A percentile compares a stretch with the other conserved stretches of the same genome.
phyloP scores from a whole-genome alignment of 2,113 vertebrate species.

The Tympanuchus pallidicinctus region DNA sequence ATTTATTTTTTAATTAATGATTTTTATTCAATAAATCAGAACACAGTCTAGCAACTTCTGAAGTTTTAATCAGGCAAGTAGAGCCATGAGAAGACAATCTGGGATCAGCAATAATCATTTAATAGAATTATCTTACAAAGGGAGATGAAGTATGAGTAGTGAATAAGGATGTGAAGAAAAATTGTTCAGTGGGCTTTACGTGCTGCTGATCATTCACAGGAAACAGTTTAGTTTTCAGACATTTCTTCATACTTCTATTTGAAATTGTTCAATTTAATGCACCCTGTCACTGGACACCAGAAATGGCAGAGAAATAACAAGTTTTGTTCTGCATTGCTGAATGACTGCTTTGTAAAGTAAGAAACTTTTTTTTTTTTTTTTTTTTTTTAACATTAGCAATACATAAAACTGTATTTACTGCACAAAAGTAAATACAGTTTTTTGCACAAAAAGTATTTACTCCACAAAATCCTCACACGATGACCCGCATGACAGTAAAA shows the following conservation, averaged over 20 bases:
- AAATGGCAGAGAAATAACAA: background rate
- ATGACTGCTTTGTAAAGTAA: background rate
- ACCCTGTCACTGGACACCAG: background rate
- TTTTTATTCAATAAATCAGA: background rate
- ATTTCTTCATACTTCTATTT: background rate
- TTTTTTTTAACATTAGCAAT: background rate
- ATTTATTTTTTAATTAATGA: background rate
- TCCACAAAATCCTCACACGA: background rate
- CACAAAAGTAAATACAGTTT: background rate
- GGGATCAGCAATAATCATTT: background rate
- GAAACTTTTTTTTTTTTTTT: background rate
- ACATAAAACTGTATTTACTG: background rate
- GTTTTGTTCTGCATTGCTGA: background rate
- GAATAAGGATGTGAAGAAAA: background rate
- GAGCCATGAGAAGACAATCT: background rate
- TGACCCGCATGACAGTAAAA: background rate
- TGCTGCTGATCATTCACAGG: background rate
- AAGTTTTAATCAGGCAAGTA: background rate
- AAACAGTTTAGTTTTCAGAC: conserved; percentile 9
- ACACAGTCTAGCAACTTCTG: background rate
- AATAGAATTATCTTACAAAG: background rate
- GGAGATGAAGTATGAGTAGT: background rate
- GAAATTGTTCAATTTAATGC: background rate
- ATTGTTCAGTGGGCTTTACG: background rate
- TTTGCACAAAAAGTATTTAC: background rate